Evolutionary conservation across 1,140 invertebrate species (phyloP).

Genomic region (Panagrolaimus sp.): DNA sequence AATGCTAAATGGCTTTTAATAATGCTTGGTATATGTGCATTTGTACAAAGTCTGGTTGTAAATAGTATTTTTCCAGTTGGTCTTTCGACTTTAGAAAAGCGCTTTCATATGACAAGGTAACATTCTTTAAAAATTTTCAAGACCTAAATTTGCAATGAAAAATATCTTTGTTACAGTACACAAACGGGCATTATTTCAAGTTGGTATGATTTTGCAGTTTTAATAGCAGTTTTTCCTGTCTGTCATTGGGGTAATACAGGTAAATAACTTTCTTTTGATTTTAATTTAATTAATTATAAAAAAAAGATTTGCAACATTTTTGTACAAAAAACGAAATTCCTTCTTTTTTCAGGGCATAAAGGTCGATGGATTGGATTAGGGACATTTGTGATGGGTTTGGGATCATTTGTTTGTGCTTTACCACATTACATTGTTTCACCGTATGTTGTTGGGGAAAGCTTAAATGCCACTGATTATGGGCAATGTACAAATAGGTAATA

Average conservation of each 20-base stretch:
- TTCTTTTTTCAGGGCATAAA: conserved; percentile 54
- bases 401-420: conserved; percentile 55
- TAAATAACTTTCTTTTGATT: conserved; percentile 7
- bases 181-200: conserved; percentile 59
- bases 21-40: conserved; percentile 55
- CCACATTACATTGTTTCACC: conserved; percentile 53
- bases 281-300: conserved; percentile 1
- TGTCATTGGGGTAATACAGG: conserved; percentile 59
- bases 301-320: neutral
- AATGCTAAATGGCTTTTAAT: conserved; percentile 57
- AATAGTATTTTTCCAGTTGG: conserved; percentile 58
- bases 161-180: conserved; percentile 44
- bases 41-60: conserved; percentile 54
- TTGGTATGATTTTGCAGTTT: conserved; percentile 59
- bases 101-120: conserved; percentile 59
- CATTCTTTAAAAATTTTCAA: neutral
- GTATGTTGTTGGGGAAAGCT: conserved; percentile 27
- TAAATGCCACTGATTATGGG: conserved; percentile 48
- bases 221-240: conserved; percentile 58
- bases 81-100: conserved; percentile 55
- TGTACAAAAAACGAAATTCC: too few species aligned
- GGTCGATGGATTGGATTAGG: conserved; percentile 57
- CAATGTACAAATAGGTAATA: conserved; percentile 44
- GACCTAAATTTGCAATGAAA: conserved; percentile 4
- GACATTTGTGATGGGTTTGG: conserved; percentile 55